Percentiles rank a stretch among this genome's conserved stretches.
These are phyloP conservation scores for Prorops nasuta DNA, from an alignment of 1,140 invertebrate species.

Conservation along the genomic window DNA sequence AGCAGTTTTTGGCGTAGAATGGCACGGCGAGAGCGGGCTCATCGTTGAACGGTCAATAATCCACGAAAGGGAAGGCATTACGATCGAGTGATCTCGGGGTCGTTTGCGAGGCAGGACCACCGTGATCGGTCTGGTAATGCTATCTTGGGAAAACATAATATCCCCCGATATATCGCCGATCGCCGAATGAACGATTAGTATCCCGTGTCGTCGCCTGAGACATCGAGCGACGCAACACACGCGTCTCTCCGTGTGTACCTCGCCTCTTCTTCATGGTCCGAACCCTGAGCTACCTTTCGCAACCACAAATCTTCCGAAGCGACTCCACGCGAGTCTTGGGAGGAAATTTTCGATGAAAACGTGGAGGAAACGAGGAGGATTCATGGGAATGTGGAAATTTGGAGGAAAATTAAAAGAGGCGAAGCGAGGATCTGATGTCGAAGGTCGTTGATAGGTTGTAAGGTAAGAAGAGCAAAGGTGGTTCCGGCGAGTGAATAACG, in stretches of 20 bases:
- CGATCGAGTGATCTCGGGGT: conserved; percentile 51
- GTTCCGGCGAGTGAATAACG: too few species aligned
- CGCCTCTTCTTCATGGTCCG: neutral
- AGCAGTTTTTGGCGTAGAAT: too few species aligned
- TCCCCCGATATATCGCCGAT: conserved; percentile 34
- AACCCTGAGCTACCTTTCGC: too few species aligned
- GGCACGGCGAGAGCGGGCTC: conserved; percentile 35
- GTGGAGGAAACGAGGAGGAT: too few species aligned
- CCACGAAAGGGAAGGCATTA: conserved; percentile 54
- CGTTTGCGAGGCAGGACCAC: conserved; percentile 48
- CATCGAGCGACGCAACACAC: conserved; percentile 27
- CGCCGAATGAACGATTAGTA: conserved; percentile 52
- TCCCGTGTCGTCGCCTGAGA: conserved; percentile 42
- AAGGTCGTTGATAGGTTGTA: too few species aligned
- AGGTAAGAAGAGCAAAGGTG: too few species aligned
- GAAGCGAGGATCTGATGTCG: too few species aligned
- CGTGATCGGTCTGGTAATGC: conserved; percentile 49
- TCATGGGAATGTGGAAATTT: too few species aligned
- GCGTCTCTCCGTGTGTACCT: conserved; percentile 3
- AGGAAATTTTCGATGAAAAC: too few species aligned
- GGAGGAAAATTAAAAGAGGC: too few species aligned
- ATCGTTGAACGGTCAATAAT: conserved; percentile 50
- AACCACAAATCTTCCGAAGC: too few species aligned
- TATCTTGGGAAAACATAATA: conserved; percentile 53
- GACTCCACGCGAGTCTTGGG: too few species aligned